Evolutionary conservation across 1,140 invertebrate genomes (phyloP), one percentile per base, ranked within the genome.

Genomic region (Halyomorpha halys): DNA sequence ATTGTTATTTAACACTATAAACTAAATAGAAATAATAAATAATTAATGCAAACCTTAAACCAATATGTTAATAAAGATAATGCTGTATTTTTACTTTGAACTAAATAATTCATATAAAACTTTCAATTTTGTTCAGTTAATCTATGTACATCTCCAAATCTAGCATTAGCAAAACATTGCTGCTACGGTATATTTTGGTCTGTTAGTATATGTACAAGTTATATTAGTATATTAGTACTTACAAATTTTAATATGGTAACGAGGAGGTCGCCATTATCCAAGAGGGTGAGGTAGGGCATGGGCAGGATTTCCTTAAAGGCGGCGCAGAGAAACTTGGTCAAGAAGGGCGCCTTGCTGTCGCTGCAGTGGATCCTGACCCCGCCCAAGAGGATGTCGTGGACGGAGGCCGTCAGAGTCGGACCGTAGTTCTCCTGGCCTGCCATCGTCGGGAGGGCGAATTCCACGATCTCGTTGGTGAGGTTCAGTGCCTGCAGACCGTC

Each of bases 361-460:
- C 15, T 44, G 39, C 59, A 60, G 9, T 25, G n/a, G 25, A 60
- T 4, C 16, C 5, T 39, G 3, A 60, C 16, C 2, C 59, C 59
- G 34, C n/a, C 59, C 3, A 60, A 18, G n/a, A 60, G 30, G n/a
- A 60, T 18, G 21, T 60, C 59, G 4, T 18, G 15, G n/a, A 60
- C 59, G 3, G n/a, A 9, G 14, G 30, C 9, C 9, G 30, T 60
- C 16, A 60, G 4, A 6, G 21, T 1, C 3, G 59, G 53, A 3
- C 59, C 59, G 59, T 39, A 39, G 59, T 60, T 44, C 13, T 59
- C 56, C 13, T 6, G 49, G 16, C 53, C 44, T 8, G 34, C 15
- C 16, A 60, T 16, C 18, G n/a, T 18, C 1, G 59, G 59, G 25
- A 60, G 59, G 5, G 21, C 59, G 30, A 60, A 60, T 15, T 60